A percentile compares a stretch with the other conserved stretches of the same genome.
These are phyloP conservation scores for Neodiprion fabricii DNA, from an alignment of 1,140 invertebrate genomes.

Conservation along the genomic window DNA sequence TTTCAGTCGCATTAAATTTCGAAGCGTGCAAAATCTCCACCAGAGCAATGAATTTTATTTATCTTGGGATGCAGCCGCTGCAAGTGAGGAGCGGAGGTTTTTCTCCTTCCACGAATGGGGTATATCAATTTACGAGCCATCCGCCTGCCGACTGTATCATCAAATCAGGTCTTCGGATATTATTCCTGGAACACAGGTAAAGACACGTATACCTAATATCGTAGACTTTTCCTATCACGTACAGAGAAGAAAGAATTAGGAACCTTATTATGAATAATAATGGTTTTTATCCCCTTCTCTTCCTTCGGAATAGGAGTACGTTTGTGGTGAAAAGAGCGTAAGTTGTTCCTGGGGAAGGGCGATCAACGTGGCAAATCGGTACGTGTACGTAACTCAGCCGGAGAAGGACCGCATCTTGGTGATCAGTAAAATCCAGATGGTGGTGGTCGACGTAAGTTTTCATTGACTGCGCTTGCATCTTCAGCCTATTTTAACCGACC, in stretches of 20 bases:
- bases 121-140: constrained; percentile 78
- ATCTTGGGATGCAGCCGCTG: constrained; percentile 57
- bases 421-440: constrained; percentile 76
- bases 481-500: no score
- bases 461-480: background rate
- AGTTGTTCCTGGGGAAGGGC: constrained; percentile 78
- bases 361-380: constrained; percentile 75
- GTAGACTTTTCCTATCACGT: constrained; percentile 14
- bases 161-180: constrained; percentile 78
- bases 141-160: constrained; percentile 75
- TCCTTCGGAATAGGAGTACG: constrained; percentile 66
- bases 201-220: constrained; percentile 10
- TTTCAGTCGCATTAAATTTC: no score
- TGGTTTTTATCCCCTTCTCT: constrained; percentile 20
- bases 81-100: constrained; percentile 72
- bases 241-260: background rate
- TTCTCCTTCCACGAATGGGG: constrained; percentile 82
- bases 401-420: constrained; percentile 75
- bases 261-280: constrained; percentile 7
- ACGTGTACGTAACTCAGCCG: constrained; percentile 80
- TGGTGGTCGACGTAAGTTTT: constrained; percentile 71
- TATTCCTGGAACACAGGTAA: constrained; percentile 75
- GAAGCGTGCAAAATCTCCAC: background rate
- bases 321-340: constrained; percentile 72
- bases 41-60: constrained; percentile 28